phyloP scores from a whole-genome alignment of 2,113 vertebrate genomes.

The Toxostoma redivivum region DNA sequence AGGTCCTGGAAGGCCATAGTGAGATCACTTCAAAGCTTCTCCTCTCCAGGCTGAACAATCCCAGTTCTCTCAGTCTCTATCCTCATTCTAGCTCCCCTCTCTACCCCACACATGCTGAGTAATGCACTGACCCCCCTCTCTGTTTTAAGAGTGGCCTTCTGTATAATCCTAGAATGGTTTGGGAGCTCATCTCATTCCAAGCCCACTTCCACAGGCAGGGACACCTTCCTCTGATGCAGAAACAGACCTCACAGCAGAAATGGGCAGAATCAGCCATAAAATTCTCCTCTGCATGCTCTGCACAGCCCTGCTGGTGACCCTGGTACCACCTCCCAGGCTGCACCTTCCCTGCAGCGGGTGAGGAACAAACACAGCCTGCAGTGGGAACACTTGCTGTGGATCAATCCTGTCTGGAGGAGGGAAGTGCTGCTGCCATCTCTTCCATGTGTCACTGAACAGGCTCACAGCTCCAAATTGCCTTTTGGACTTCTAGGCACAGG shows the following conservation, averaged over 20 bases:
- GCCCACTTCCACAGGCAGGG: neutral
- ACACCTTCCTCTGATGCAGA: neutral
- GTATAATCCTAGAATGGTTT: neutral
- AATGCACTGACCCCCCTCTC: neutral
- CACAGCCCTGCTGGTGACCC: neutral
- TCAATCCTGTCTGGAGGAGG: neutral
- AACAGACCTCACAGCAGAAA: neutral
- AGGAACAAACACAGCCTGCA: neutral
- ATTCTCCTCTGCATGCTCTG: neutral
- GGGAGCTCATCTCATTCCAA: neutral
- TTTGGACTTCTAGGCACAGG: neutral
- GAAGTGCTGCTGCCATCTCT: neutral
- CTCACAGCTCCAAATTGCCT: neutral
- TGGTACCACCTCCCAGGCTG: neutral
- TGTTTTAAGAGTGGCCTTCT: neutral
- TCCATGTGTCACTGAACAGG: neutral
- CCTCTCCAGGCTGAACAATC: neutral
- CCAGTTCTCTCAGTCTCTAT: neutral
- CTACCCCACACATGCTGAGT: neutral
- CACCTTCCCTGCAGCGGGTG: neutral
- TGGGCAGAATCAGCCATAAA: neutral
- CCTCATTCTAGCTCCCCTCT: too few species aligned
- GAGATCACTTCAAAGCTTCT: neutral
- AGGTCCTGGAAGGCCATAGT: neutral
- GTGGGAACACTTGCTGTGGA: neutral